Evolutionary conservation across 2,888 invertebrate species (phyloP).

Genomic region (Panopea generosa): DNA sequence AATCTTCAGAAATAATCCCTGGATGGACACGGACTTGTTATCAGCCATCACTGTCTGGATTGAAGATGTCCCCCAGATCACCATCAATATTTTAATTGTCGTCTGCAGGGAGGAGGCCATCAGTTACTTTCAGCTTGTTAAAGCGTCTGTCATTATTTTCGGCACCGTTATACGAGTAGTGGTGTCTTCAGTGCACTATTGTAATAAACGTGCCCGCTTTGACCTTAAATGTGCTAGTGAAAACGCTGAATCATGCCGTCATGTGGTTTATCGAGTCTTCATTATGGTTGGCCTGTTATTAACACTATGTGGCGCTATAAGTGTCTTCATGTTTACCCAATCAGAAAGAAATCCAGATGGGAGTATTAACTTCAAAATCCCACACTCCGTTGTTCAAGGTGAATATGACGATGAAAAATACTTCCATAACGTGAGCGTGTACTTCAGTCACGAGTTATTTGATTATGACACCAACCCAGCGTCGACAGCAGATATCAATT

Average conservation of each 20-base stretch:
- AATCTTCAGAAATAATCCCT: constrained; percentile 59
- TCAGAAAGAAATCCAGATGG: constrained; percentile 72
- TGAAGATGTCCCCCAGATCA: constrained; percentile 71
- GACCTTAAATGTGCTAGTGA: constrained; percentile 58
- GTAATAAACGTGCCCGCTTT: constrained; percentile 58
- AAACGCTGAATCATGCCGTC: constrained; percentile 57
- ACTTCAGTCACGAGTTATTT: constrained; percentile 71
- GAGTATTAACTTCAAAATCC: constrained; percentile 72
- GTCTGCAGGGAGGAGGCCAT: constrained; percentile 72
- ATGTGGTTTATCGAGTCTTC: constrained; percentile 69
- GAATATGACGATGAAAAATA: constrained; percentile 75
- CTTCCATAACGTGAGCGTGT: constrained; percentile 75
- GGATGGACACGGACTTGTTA: constrained; percentile 65
- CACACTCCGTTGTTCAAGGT: constrained; percentile 70
- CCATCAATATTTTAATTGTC: constrained; percentile 70
- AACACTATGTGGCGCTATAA: constrained; percentile 67
- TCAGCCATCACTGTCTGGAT: constrained; percentile 69
- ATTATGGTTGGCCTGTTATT: constrained; percentile 74
- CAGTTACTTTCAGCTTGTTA: constrained; percentile 72
- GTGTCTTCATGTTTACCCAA: constrained; percentile 77
- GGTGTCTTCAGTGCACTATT: constrained; percentile 66
- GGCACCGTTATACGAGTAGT: constrained; percentile 71
- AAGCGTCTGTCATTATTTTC: constrained; percentile 70
- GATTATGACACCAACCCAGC: constrained; percentile 33
- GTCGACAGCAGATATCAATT: constrained; percentile 31